These are phyloP conservation scores for Gambusia affinis DNA, from an alignment of 2,113 vertebrate genomes.

Conservation along the genomic window DNA sequence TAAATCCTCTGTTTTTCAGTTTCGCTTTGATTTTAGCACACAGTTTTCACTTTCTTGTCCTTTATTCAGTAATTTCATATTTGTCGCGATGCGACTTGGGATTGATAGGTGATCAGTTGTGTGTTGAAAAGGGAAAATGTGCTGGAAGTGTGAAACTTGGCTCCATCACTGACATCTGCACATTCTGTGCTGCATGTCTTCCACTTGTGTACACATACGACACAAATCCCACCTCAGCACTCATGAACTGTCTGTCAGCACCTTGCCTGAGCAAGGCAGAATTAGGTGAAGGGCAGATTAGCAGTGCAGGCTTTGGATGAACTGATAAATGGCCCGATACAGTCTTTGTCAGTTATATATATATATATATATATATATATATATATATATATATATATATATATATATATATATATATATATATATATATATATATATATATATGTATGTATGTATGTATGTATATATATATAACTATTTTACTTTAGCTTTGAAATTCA, in stretches of 20 bases:
- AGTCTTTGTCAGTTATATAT: slow-evolving; percentile 21
- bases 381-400: background rate
- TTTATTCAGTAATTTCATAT: background rate
- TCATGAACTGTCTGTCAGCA: slow-evolving; percentile 48
- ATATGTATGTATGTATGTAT: too few species aligned
- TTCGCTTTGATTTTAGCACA: background rate
- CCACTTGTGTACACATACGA: slow-evolving; percentile 15
- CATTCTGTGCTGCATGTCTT: slow-evolving; percentile 5
- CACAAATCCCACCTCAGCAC: slow-evolving; percentile 58
- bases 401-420: background rate
- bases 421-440: background rate
- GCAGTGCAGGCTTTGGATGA: slow-evolving; percentile 28
- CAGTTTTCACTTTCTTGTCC: background rate
- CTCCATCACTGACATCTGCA: slow-evolving; percentile 9
- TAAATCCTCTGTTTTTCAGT: background rate
- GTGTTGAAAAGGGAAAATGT: background rate
- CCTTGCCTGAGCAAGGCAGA: slow-evolving; percentile 45
- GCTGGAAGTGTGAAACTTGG: background rate
- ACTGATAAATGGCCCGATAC: slow-evolving; percentile 22
- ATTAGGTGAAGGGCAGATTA: slow-evolving; percentile 47
- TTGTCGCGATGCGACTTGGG: background rate
- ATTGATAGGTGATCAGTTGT: background rate
- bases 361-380: background rate
- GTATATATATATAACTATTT: slow-evolving; percentile 1
- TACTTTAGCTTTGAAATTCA: slow-evolving; percentile 6